Evolutionary conservation across 2,888 invertebrate genomes (phyloP), one percentile per base, ranked within the genome.

Genomic region (Aricia artaxerxes): DNA sequence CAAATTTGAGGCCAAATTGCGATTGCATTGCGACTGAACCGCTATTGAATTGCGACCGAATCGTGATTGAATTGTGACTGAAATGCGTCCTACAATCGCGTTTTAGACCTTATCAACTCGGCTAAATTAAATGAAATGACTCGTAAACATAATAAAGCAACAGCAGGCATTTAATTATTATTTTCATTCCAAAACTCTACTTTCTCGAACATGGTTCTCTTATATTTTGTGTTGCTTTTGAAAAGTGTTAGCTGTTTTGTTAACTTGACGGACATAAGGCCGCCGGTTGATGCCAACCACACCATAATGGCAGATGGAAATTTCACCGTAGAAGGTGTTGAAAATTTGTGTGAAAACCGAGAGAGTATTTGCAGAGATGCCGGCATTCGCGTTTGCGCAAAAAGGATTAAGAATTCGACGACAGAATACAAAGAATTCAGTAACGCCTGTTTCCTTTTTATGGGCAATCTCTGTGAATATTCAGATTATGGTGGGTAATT

Each of bases 381-480:
- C 44, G 79, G 83, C 16, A 82, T 82, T 0, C 79, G 75, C 0
- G 72, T 92, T 0, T 92, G 92, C 81, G 83, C 87, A 0, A 80
- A 86, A 1, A 84, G 89, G 77, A 82, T 85, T 7, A 79, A 81
- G 0, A 83, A 73, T 4, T 79, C 64, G 2, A 35, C 57, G 16
- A 35, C 35, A 7, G 82, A 84, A 9, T 88, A 86, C 81, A 86
- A 83, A 38, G 85, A 88, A n/a, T 92, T 88, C 81, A 77, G 83
- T 1, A 92, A 91, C 79, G 82, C 86, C 0, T 92, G 92, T 79
- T 88, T 83, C 81, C 83, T 92, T 79, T 90, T 91, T 83, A 80
- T 91, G 77, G 83, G 81, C 57, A 92, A 92, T 80, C 88, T 92
- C 87, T 92, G 92, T 64, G 87, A 89, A 7, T 77, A 85, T 82